These are phyloP conservation scores for Probosciger aterrimus DNA, from an alignment of 2,113 vertebrate species.

Conservation along the genomic window DNA sequence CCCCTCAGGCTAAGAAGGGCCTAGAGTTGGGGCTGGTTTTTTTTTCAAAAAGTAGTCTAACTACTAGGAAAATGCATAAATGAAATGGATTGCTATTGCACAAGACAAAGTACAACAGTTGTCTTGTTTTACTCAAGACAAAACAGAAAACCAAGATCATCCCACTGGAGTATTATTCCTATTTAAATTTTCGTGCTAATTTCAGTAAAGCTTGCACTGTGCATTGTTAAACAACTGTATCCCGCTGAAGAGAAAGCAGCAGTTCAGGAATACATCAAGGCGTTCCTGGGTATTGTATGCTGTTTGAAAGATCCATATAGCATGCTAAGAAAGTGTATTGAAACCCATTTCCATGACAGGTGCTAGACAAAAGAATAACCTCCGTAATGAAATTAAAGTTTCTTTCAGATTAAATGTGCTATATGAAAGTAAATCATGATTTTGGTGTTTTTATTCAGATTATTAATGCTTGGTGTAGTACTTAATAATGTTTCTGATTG, in stretches of 20 bases:
- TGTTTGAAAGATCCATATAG: neutral
- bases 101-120: neutral
- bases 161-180: neutral
- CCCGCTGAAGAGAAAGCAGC: neutral
- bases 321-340: neutral
- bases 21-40: neutral
- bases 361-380: slow-evolving; percentile 5
- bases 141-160: neutral
- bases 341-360: neutral
- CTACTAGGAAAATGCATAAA: neutral
- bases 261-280: neutral
- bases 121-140: neutral
- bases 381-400: neutral
- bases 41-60: neutral
- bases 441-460: neutral
- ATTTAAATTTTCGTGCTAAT: neutral
- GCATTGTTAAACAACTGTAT: neutral
- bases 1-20: neutral
- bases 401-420: neutral
- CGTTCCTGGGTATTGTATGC: neutral
- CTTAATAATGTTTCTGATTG: neutral
- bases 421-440: neutral
- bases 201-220: neutral
- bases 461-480: neutral
- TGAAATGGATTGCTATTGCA: neutral